phyloP scores from a whole-genome alignment of 2,888 invertebrate genomes.

The Brachypterus glaber region DNA sequence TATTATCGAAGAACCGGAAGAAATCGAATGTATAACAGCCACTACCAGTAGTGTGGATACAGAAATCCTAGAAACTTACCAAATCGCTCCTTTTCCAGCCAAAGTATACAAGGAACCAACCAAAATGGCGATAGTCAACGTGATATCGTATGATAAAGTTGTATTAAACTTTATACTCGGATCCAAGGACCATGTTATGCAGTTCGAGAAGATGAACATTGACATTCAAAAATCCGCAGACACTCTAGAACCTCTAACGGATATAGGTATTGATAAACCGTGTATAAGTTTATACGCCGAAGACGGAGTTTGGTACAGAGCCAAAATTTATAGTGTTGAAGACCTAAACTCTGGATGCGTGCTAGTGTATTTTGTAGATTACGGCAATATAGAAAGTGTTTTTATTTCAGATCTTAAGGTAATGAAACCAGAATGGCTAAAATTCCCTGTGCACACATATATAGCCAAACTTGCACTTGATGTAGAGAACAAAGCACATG shows the following conservation, averaged over 20 bases:
- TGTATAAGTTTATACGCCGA: slow-evolving; percentile 55
- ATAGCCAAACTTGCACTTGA: slow-evolving; percentile 41
- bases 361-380: slow-evolving; percentile 65
- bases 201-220: slow-evolving; percentile 44
- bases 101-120: background rate
- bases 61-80: background rate
- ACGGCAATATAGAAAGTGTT: slow-evolving; percentile 55
- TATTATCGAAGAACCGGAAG: slow-evolving; percentile 16
- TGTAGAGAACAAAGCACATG: slow-evolving; percentile 10
- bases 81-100: background rate
- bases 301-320: slow-evolving; percentile 65
- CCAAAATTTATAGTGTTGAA: slow-evolving; percentile 48
- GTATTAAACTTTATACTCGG: slow-evolving; percentile 21
- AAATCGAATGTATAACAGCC: background rate
- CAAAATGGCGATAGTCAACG: background rate
- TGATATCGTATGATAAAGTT: slow-evolving; percentile 17
- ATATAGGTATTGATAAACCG: slow-evolving; percentile 39
- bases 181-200: slow-evolving; percentile 24
- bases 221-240: slow-evolving; percentile 44
- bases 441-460: slow-evolving; percentile 46
- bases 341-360: slow-evolving; percentile 37
- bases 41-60: background rate
- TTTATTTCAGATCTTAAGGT: slow-evolving; percentile 41
- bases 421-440: slow-evolving; percentile 44
- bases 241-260: slow-evolving; percentile 40